These are phyloP conservation scores for Poeciliopsis retropinna DNA, from an alignment of 2,113 vertebrate species.

Conservation along the genomic window DNA sequence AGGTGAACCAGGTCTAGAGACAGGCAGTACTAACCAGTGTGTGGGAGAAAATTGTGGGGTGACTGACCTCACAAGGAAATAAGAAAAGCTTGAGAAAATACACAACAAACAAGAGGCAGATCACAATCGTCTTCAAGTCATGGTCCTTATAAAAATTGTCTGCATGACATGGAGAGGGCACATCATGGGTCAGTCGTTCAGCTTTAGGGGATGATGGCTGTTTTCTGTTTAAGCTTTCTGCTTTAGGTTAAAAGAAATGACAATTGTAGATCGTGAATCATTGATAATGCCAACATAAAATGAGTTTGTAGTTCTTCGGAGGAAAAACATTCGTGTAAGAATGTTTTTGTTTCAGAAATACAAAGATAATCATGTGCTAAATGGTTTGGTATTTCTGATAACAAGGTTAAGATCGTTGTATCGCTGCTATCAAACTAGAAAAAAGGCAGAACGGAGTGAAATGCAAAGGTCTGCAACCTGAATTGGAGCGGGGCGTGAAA, in stretches of 20 bases:
- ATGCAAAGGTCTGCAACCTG: too few species aligned
- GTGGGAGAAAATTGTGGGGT: slow-evolving; percentile 79
- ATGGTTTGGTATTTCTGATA: too few species aligned
- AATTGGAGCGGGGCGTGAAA: too few species aligned
- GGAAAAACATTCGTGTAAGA: background rate
- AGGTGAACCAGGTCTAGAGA: slow-evolving; percentile 54
- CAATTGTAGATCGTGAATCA: background rate
- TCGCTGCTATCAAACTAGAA: too few species aligned
- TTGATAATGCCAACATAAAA: background rate
- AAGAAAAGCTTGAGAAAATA: slow-evolving; percentile 77
- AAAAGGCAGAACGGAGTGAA: too few species aligned
- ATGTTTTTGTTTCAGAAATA: background rate
- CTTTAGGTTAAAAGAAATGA: background rate
- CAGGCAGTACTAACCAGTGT: slow-evolving; percentile 65
- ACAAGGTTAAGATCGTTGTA: too few species aligned
- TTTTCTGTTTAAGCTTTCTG: slow-evolving; percentile 22
- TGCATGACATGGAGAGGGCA: slow-evolving; percentile 58
- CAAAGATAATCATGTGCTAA: background rate
- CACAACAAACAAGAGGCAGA: slow-evolving; percentile 71
- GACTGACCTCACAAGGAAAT: slow-evolving; percentile 72
- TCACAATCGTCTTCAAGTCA: slow-evolving; percentile 58
- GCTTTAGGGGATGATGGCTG: slow-evolving; percentile 20
- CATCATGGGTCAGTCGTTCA: slow-evolving; percentile 28
- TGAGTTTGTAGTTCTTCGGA: background rate
- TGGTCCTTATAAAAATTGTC: slow-evolving; percentile 56